phyloP scores from a whole-genome alignment of 2,113 vertebrate species.

The Lethenteron reissneri region DNA sequence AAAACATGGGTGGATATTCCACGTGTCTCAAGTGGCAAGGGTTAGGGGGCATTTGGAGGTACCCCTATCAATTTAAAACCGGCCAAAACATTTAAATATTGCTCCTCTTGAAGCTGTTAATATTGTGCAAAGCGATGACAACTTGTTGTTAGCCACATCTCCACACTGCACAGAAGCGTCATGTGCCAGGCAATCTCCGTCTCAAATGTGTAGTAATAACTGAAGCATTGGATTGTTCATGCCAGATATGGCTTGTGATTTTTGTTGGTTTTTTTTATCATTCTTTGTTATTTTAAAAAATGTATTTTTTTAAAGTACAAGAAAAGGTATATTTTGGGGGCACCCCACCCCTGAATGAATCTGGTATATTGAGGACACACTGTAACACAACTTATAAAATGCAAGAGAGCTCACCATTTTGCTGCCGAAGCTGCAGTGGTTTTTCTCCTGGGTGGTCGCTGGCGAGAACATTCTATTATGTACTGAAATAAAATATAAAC shows the following conservation, averaged over 20 bases:
- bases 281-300: slow-evolving; percentile 11
- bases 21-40: not conserved
- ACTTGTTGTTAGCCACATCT: not conserved
- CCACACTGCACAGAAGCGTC: not conserved
- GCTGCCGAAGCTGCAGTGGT: not conserved
- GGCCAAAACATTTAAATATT: not conserved
- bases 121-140: not conserved
- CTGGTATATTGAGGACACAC: slow-evolving; percentile 5
- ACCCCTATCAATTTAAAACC: not conserved
- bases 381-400: not conserved
- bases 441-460: slow-evolving; percentile 73
- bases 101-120: not conserved
- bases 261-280: not conserved
- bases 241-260: not conserved
- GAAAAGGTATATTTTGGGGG: slow-evolving; percentile 6
- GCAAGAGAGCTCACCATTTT: not conserved
- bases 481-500: slow-evolving; percentile 36
- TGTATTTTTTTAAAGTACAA: slow-evolving; percentile 9
- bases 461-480: slow-evolving; percentile 89
- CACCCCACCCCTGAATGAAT: slow-evolving; percentile 54
- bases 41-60: not conserved
- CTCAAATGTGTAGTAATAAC: not conserved
- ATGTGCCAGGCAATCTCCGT: not conserved
- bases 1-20: not conserved
- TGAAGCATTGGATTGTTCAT: not conserved